A percentile compares a stretch with the other conserved stretches of the same genome.
These are phyloP conservation scores for Mesitornis unicolor DNA, from an alignment of 2,113 vertebrate species.

Conservation along the genomic window DNA sequence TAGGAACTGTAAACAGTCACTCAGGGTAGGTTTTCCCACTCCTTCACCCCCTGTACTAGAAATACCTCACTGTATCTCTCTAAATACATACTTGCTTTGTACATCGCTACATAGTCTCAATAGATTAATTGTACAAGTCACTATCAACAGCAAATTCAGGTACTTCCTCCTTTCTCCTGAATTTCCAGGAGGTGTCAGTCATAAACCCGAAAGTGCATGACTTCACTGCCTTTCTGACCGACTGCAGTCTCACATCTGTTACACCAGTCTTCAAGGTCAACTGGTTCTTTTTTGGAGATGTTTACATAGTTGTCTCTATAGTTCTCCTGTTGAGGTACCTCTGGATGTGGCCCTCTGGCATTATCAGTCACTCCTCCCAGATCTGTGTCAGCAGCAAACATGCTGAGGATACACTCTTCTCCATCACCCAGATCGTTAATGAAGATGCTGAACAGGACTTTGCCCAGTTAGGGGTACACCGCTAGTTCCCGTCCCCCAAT, in stretches of 20 bases:
- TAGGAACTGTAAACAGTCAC: not conserved
- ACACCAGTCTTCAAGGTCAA: not conserved
- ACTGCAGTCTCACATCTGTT: not conserved
- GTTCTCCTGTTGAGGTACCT: not conserved
- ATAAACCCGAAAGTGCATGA: not conserved
- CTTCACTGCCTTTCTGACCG: not conserved
- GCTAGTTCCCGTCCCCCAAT: not conserved
- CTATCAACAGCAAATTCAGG: accelerated
- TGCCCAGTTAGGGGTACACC: not conserved
- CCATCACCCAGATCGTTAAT: not conserved
- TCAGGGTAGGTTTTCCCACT: not conserved
- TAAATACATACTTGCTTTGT: not conserved
- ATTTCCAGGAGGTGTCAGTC: not conserved
- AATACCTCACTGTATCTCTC: not conserved
- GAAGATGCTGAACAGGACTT: not conserved
- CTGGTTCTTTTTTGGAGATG: not conserved
- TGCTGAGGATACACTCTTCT: too few species aligned
- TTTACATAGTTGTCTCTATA: too few species aligned
- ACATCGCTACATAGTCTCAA: not conserved
- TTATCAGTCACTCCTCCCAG: not conserved
- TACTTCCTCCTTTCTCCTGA: not conserved
- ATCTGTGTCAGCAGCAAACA: not conserved
- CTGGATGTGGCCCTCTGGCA: not conserved
- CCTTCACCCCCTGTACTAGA: not conserved
- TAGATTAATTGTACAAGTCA: not conserved